A percentile compares a stretch with the other conserved stretches of the same genome.
These are phyloP conservation scores for Glomeris marginata DNA, from an alignment of 2,888 invertebrate species.

Conservation along the genomic window DNA sequence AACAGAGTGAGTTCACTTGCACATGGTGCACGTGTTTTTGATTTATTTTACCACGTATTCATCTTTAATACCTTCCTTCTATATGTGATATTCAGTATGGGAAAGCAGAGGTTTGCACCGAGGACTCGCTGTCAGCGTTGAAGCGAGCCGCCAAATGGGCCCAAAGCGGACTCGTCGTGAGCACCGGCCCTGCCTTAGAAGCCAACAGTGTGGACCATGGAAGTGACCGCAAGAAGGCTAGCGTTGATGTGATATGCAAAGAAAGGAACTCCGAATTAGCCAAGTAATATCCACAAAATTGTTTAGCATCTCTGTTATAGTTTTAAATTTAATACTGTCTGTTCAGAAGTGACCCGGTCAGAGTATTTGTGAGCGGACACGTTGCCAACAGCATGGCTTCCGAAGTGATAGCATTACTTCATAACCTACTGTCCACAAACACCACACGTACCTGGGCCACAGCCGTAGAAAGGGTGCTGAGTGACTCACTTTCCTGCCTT, in stretches of 20 bases:
- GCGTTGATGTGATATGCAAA: constrained; percentile 27
- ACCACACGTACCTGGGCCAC: constrained; percentile 27
- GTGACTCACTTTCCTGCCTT: constrained; percentile 25
- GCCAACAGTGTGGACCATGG: constrained; percentile 6
- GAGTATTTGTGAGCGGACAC: constrained; percentile 31
- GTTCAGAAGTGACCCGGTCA: constrained; percentile 27
- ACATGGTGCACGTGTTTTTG: not conserved
- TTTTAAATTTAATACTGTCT: not conserved
- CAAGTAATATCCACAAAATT: constrained; percentile 20
- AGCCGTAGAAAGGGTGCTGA: constrained; percentile 27
- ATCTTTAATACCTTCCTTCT: not conserved
- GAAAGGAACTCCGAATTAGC: constrained; percentile 29
- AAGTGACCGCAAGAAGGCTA: constrained; percentile 27
- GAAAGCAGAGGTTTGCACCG: constrained; percentile 28
- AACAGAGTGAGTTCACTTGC: constrained; percentile 22
- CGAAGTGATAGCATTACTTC: constrained; percentile 29
- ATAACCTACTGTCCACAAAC: constrained; percentile 25
- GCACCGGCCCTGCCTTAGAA: constrained; percentile 28
- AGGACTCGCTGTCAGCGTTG: constrained; percentile 27
- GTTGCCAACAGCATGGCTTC: constrained; percentile 32
- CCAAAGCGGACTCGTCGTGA: constrained; percentile 29
- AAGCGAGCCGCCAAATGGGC: constrained; percentile 30
- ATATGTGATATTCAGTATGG: constrained; percentile 19
- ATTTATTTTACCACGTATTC: not conserved
- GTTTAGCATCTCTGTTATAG: not conserved